Base-by-base conservation (phyloP, 2,113 vertebrate species). In the Dromaius novaehollandiae region DNA sequence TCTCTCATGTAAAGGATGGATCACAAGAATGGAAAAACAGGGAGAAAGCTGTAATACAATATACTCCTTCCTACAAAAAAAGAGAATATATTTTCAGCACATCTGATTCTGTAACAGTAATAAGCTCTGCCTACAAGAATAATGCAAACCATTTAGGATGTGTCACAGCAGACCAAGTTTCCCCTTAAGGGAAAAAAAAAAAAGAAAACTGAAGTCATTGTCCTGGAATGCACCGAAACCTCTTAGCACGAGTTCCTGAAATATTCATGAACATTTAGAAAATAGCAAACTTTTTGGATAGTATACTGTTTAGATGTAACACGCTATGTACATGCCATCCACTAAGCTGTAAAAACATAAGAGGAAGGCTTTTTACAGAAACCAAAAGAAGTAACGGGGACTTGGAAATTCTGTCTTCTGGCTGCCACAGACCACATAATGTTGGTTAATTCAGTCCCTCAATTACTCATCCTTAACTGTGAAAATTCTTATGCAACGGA, bases 211-310 rank as follows among this genome's bases (percentile, higher is more conserved):
- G 90, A 90, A 90, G 86, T 97, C 80, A 44, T 75, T 92, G 93
- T 71, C 92, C 92, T 96, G 95, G 95, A 95, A 96, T 94, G 96
- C 90, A 74, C 90, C 0, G 0, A 83, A 90, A 95, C 86, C 93
- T 96, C 92, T 84, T 6, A 95, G 88, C 90, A 73, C 0, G 42
- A 90, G 76, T 2, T 81, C 92, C 92, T 96, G 92, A 96, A 96
- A 96, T 81, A 94, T 96, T 95, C 89, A 97, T 85, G 84, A 91
- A 16, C 89, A 89, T 84, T 19, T 86, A 92, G 93, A 28, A 89
- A 95, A 68, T 5, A 63, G 91, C 69, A 78, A 84, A 90, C 32
- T 40, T 92, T 84, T 26, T 55, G 81, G 77, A 63, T 65, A 75
- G 38, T 4, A 15, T 78, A 51, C n/a, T 92, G 5, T 82, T 86